phyloP scores from a whole-genome alignment of 2,113 vertebrate species.

The Gnathonemus echidnorhynchus region DNA sequence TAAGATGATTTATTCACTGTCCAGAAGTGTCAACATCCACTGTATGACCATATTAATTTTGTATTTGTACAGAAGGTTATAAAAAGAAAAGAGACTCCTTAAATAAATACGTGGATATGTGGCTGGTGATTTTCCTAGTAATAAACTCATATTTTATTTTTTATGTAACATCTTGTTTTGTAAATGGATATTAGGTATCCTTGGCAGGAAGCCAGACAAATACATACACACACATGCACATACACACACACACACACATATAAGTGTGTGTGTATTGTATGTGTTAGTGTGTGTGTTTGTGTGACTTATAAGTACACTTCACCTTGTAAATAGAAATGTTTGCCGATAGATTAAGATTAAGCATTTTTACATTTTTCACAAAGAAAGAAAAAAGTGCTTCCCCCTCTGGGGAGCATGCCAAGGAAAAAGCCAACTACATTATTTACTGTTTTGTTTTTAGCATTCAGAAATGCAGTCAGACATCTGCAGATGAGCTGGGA shows the following conservation, averaged over 20 bases:
- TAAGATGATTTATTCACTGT: conserved; percentile 64
- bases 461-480: background rate
- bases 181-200: background rate
- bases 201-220: background rate
- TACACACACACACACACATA: no score
- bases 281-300: background rate
- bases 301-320: conserved; percentile 70
- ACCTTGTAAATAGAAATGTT: conserved; percentile 86
- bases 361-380: conserved; percentile 75
- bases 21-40: conserved; percentile 62
- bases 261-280: background rate
- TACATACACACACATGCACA: background rate
- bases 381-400: conserved; percentile 64
- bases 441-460: conserved; percentile 45
- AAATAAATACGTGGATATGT: conserved; percentile 55
- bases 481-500: conserved; percentile 20
- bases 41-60: conserved; percentile 64
- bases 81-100: conserved; percentile 54
- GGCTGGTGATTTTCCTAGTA: conserved; percentile 27
- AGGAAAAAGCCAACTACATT: conserved; percentile 50
- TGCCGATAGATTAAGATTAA: conserved; percentile 76
- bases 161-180: background rate
- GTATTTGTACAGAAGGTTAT: conserved; percentile 64
- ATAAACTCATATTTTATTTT: conserved; percentile 31
- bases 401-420: conserved; percentile 62